Evolutionary conservation across 2,888 invertebrate species (phyloP), one percentile per base, ranked within the genome.

Genomic region (Drosophila suboccidentalis): DNA sequence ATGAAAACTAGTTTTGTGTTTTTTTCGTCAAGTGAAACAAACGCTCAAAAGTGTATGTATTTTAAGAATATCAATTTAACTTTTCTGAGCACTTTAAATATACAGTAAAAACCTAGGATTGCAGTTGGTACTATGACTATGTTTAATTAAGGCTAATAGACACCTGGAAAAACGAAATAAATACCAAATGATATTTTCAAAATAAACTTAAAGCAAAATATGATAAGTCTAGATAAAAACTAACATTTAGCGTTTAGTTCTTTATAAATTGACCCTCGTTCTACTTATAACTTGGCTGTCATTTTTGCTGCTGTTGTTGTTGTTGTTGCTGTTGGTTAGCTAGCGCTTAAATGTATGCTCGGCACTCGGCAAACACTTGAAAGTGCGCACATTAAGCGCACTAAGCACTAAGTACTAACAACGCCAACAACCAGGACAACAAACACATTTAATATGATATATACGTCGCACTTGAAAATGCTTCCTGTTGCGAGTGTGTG

Each of bases 401-500:
- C 75, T 69, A 47, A 61, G 57, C 64, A 64, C 29, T 41, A 58
- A 26, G 34, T 29, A 44, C 64, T 32, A 58, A 47, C 63, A 71
- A 26, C 39, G 26, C 22, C 29, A 51, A 38, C 60, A 54, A 47
- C 43, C 39, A 49, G 13, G 4, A 57, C 46, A 73, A 66, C 64
- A 78, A 74, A 74, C 63, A 80, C 75, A 84, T 76, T 80, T 76
- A 76, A 78, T 71, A 80, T 87, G 75, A 87, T 77, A 71, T 63
- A 58, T n/a, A n/a, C 70, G 63, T 71, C 65, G 66, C 67, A 60
- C 77, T 62, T 63, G 82, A 72, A 72, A 78, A 68, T 57, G 58
- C 54, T 64, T 58, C 62, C 67, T 51, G 54, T 43, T 55, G 50
- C 4, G 22, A 4, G 22, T 22, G 22, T 60, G 50, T 36, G 49